Evolutionary conservation across 2,797 vertebrate genomes (phyloP).

Genomic region (Brachymystax lenok): DNA sequence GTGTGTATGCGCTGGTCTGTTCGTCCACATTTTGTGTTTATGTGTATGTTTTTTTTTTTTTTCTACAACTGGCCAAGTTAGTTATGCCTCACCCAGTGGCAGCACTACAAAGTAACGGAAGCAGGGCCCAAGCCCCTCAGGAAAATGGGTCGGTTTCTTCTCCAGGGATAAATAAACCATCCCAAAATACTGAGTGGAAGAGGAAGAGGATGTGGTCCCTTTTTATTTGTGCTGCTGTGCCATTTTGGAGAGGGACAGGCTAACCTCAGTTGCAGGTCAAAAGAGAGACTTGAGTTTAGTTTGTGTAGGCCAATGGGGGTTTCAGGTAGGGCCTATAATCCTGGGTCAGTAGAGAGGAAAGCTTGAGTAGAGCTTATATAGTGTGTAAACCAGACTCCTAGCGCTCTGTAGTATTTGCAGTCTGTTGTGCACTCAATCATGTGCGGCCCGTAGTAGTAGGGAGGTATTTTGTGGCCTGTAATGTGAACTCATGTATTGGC

Average conservation of each 20-base stretch:
- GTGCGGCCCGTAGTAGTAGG: not conserved
- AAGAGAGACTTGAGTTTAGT: slow-evolving; percentile 13
- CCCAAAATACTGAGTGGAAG: slow-evolving; percentile 63
- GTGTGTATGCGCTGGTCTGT: not conserved
- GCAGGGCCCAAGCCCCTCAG: slow-evolving; percentile 62
- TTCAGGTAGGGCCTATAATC: not conserved
- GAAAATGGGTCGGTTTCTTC: slow-evolving; percentile 52
- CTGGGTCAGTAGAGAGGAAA: not conserved
- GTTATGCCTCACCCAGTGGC: slow-evolving; percentile 45
- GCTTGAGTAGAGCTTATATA: not conserved
- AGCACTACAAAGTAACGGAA: slow-evolving; percentile 67
- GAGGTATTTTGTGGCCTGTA: slow-evolving; percentile 16
- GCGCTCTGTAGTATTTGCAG: not conserved
- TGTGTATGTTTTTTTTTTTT: slow-evolving; percentile 26
- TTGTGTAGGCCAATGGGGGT: not conserved
- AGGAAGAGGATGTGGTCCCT: slow-evolving; percentile 71
- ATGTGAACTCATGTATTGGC: slow-evolving; percentile 4
- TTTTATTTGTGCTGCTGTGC: slow-evolving; percentile 62
- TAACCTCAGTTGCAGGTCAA: slow-evolving; percentile 54
- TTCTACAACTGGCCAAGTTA: slow-evolving; percentile 31
- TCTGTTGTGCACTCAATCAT: not conserved
- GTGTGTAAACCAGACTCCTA: not conserved
- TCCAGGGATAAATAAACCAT: slow-evolving; percentile 71
- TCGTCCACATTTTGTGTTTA: slow-evolving; percentile 3
- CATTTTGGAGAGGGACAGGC: slow-evolving; percentile 56